Conservation (phyloP, 2,113 vertebrate species). For the Microtus montanus region DNA sequence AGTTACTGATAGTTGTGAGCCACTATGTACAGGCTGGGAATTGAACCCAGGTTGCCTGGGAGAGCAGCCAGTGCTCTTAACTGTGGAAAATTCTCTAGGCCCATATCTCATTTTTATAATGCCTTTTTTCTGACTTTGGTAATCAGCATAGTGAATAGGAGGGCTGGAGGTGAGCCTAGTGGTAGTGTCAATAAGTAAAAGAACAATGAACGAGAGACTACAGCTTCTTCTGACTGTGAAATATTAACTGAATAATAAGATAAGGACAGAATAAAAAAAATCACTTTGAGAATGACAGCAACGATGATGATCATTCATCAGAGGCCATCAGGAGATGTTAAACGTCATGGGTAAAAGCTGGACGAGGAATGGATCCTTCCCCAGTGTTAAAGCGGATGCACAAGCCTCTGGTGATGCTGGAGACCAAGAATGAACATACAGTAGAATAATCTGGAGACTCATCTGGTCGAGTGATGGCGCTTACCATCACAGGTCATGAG, state of each 20-base stretch:
- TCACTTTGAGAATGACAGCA: background rate
- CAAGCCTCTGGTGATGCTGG: conserved; percentile 36
- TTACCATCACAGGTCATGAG: background rate
- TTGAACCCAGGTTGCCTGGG: no score
- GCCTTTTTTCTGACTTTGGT: background rate
- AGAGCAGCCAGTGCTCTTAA: background rate
- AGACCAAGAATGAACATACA: background rate
- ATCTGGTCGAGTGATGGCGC: background rate
- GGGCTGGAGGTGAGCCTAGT: background rate
- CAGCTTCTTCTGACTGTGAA: background rate
- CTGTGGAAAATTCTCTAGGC: background rate
- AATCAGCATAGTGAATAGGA: background rate
- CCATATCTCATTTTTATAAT: background rate
- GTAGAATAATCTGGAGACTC: background rate
- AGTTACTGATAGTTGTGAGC: background rate
- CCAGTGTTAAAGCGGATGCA: background rate
- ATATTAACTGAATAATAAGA: conserved; percentile 15
- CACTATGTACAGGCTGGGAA: no score
- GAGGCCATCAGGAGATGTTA: background rate
- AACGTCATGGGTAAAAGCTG: background rate
- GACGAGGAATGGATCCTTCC: background rate
- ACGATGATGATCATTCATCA: background rate
- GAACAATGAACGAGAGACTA: conserved; percentile 1
- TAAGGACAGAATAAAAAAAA: background rate
- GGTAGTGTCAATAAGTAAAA: background rate